A percentile compares a stretch with the other conserved stretches of the same genome.
Conservation (phyloP, 2,888 invertebrate genomes). For the Drosophila subquinaria region DNA sequence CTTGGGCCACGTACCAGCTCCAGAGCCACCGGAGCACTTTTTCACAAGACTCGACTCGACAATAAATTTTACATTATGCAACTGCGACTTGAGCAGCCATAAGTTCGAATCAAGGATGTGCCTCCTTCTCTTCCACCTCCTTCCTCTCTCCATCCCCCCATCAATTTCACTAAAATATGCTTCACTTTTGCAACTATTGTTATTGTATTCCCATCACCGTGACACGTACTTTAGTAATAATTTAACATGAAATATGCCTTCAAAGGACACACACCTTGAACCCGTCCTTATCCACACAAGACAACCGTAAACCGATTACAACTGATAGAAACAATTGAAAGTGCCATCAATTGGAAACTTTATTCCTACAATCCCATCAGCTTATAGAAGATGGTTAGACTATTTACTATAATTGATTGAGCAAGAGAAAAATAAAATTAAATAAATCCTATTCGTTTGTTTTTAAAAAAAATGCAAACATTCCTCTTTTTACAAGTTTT, state of each 20-base stretch:
- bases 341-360: constrained; percentile 13
- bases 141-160: not conserved
- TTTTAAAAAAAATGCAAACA: not conserved
- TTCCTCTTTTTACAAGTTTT: not conserved
- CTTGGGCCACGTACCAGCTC: constrained; percentile 65
- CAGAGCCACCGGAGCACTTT: constrained; percentile 49
- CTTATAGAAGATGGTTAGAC: not conserved
- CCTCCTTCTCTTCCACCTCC: not conserved
- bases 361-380: not conserved
- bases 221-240: constrained; percentile 71
- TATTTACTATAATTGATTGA: constrained; percentile 5
- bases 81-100: constrained; percentile 73
- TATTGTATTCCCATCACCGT: constrained; percentile 67
- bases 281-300: constrained; percentile 1
- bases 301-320: constrained; percentile 18
- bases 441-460: not conserved
- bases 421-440: not conserved
- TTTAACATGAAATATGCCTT: constrained; percentile 72
- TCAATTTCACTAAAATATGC: constrained; percentile 61
- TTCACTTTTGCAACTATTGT: constrained; percentile 56
- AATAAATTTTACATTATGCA: constrained; percentile 73
- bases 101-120: constrained; percentile 68
- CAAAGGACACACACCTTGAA: constrained; percentile 10
- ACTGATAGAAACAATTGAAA: constrained; percentile 16
- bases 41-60: constrained; percentile 63